Percentiles rank a stretch among this genome's conserved stretches.
Evolutionary conservation across 2,113 vertebrate species (phyloP).

Genomic region (Brachyhypopomus gauderio): DNA sequence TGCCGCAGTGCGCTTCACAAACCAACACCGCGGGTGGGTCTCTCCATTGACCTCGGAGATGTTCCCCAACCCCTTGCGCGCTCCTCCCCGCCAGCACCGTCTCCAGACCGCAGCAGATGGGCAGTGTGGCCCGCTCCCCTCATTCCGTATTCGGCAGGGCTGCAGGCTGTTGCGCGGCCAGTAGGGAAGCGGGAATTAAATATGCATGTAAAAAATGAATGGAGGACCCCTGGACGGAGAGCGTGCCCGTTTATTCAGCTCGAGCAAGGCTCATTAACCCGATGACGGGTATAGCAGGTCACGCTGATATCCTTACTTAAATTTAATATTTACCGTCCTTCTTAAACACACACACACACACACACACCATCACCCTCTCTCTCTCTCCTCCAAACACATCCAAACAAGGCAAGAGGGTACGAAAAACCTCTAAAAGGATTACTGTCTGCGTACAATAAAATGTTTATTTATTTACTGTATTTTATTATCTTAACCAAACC

Average conservation of each 20-base stretch:
- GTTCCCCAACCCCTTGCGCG: slow-evolving; percentile 71
- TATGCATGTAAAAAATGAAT: slow-evolving; percentile 79
- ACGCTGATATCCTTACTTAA: slow-evolving; percentile 74
- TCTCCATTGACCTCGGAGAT: slow-evolving; percentile 74
- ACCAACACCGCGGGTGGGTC: slow-evolving; percentile 55
- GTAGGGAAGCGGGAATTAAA: slow-evolving; percentile 77
- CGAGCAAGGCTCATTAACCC: slow-evolving; percentile 76
- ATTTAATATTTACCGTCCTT: slow-evolving; percentile 63
- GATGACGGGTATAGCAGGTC: slow-evolving; percentile 75
- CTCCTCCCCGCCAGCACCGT: slow-evolving; percentile 65
- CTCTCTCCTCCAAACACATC: slow-evolving; percentile 35
- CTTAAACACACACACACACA: slow-evolving; percentile 32
- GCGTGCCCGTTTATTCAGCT: slow-evolving; percentile 79
- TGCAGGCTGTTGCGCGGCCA: slow-evolving; percentile 80
- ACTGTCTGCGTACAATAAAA: no score
- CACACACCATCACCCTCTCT: neutral
- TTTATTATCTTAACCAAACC: no score
- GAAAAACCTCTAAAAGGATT: no score
- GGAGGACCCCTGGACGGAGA: slow-evolving; percentile 62
- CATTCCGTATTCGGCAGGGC: slow-evolving; percentile 70
- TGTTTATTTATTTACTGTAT: no score
- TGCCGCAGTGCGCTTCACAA: slow-evolving; percentile 51
- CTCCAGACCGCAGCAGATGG: slow-evolving; percentile 79
- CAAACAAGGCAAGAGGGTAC: neutral
- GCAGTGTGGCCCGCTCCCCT: slow-evolving; percentile 67